Evolutionary conservation across 2,888 invertebrate species (phyloP).

Genomic region (Tupiocoris notatus): DNA sequence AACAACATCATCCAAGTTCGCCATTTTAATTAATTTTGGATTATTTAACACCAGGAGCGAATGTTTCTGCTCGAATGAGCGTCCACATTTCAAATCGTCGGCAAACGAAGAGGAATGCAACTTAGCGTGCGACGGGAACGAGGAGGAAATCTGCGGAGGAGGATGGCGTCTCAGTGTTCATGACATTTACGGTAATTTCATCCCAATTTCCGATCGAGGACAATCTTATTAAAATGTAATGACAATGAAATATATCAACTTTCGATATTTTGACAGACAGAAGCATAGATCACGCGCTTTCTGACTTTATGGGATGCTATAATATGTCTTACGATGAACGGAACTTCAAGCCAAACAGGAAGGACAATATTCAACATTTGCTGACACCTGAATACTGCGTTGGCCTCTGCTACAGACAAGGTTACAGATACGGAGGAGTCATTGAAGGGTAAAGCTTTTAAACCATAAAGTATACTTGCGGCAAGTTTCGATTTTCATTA

Average conservation of each 20-base stretch:
- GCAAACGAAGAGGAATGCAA: constrained; percentile 41
- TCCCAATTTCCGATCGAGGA: too few relatives aligned
- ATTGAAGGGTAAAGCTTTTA: constrained; percentile 38
- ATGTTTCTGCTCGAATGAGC: constrained; percentile 44
- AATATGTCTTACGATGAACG: not conserved
- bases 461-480: too few relatives aligned
- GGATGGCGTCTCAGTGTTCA: constrained; percentile 36
- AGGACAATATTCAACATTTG: constrained; percentile 11
- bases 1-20: not conserved
- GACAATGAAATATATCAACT: too few relatives aligned
- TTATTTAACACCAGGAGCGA: too few relatives aligned
- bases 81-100: constrained; percentile 37
- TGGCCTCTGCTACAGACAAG: constrained; percentile 42
- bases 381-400: constrained; percentile 39
- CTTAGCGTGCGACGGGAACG: constrained; percentile 39
- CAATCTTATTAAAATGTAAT: too few relatives aligned
- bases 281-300: constrained; percentile 9
- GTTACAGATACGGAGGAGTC: constrained; percentile 44
- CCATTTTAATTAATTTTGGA: not conserved
- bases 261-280: constrained; percentile 6
- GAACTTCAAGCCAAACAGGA: constrained; percentile 5
- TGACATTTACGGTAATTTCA: constrained; percentile 28
- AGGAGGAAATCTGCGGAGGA: constrained; percentile 41
- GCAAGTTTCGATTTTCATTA: too few relatives aligned
- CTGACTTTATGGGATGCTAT: constrained; percentile 26